phyloP scores from a whole-genome alignment of 2,888 invertebrate genomes.

The Sphaerophoria rueppellii region DNA sequence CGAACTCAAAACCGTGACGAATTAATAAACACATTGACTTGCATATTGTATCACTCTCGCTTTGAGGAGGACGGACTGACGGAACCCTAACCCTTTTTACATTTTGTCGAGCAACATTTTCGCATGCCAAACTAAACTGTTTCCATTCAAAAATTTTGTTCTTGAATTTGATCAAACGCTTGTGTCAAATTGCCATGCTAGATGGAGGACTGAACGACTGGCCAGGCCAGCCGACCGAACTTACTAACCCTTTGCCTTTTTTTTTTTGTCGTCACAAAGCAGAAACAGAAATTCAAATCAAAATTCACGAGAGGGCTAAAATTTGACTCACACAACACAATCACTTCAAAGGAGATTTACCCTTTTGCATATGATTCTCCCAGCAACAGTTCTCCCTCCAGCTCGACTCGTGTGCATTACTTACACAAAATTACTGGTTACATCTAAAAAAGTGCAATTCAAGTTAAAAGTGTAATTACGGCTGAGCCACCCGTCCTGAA shows the following conservation, averaged over 20 bases:
- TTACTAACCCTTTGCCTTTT: constrained; percentile 37
- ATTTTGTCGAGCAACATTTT: constrained; percentile 22
- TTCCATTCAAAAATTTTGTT: constrained; percentile 34
- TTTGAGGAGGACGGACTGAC: neutral
- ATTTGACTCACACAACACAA: neutral
- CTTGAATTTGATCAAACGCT: constrained; percentile 52
- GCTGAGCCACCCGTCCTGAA: constrained; percentile 38
- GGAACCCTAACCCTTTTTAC: constrained; percentile 31
- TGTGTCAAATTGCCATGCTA: constrained; percentile 56
- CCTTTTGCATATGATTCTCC: neutral
- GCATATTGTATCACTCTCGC: constrained; percentile 34
- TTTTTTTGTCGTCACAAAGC: neutral
- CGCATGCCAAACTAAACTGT: constrained; percentile 22
- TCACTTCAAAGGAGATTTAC: constrained; percentile 58
- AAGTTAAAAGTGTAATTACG: constrained; percentile 70
- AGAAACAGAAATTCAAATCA: constrained; percentile 37
- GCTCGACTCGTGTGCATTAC: neutral
- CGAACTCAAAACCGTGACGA: constrained; percentile 67
- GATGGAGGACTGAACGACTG: constrained; percentile 19
- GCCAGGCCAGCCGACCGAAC: neutral
- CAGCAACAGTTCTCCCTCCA: neutral
- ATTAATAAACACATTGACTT: constrained; percentile 72
- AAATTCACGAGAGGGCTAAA: constrained; percentile 44
- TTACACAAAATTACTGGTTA: constrained; percentile 66
- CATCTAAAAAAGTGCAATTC: constrained; percentile 71